phyloP scores from a whole-genome alignment of 2,113 vertebrate genomes.

The Rallus limicola region DNA sequence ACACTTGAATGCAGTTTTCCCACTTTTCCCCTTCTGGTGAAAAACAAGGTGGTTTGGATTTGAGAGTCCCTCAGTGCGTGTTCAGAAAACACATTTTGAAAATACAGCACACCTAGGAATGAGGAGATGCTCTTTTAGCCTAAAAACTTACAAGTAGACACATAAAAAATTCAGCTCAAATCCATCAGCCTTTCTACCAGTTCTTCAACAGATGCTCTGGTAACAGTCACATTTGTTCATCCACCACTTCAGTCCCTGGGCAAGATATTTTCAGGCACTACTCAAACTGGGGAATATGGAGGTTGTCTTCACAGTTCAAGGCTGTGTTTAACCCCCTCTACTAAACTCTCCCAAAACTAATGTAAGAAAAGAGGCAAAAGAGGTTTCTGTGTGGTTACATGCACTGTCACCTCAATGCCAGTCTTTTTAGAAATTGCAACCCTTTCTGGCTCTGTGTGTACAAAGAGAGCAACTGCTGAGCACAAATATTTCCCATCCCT shows the following conservation, averaged over 20 bases:
- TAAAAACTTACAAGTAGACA: neutral
- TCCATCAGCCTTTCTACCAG: neutral
- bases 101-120: neutral
- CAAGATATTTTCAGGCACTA: neutral
- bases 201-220: neutral
- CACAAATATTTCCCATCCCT: neutral
- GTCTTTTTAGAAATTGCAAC: neutral
- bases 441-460: neutral
- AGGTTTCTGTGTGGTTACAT: neutral
- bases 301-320: neutral
- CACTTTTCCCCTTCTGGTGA: neutral
- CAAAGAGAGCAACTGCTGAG: neutral
- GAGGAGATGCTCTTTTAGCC: neutral
- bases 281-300: neutral
- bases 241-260: neutral
- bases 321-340: neutral
- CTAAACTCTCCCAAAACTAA: neutral
- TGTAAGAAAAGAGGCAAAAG: fast-evolving
- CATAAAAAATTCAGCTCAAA: neutral
- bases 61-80: neutral
- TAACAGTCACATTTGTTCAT: neutral
- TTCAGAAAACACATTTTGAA: neutral
- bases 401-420: neutral
- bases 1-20: neutral
- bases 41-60: neutral